Conservation (phyloP, 2,888 invertebrate genomes). For the Andrena marginata region DNA sequence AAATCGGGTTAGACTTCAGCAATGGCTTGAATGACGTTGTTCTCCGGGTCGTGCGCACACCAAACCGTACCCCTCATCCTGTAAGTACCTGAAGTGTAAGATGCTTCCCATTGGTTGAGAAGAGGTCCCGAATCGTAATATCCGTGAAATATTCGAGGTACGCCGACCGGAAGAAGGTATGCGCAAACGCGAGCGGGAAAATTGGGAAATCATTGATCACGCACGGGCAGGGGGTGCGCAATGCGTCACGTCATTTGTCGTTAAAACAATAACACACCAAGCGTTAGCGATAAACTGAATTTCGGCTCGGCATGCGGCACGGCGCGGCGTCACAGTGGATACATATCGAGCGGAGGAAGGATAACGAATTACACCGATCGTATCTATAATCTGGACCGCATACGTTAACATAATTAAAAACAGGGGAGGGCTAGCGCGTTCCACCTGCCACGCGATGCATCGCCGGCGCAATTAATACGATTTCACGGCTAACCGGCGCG, state of each 20-base stretch:
- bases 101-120: too few relatives aligned
- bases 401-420: constrained; percentile 56
- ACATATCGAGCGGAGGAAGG: neutral
- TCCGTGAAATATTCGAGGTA: neutral
- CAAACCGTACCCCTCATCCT: too few relatives aligned
- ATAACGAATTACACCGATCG: constrained; percentile 23
- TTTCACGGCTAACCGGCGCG: constrained; percentile 35
- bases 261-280: constrained; percentile 43
- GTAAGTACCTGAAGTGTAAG: too few relatives aligned
- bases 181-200: constrained; percentile 40
- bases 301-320: constrained; percentile 1
- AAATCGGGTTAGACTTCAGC: too few relatives aligned
- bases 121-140: neutral
- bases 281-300: constrained; percentile 39
- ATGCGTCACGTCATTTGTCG: constrained; percentile 42
- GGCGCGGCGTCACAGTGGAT: neutral
- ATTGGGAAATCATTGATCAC: constrained; percentile 51
- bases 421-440: neutral
- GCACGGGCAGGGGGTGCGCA: constrained; percentile 15
- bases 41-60: too few relatives aligned
- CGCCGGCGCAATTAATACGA: constrained; percentile 38
- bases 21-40: too few relatives aligned
- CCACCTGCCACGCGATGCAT: neutral
- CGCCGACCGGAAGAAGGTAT: neutral
- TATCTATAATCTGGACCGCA: constrained; percentile 28